Base-by-base conservation (phyloP, 2,888 invertebrate genomes). In the Orchesella flavescens region DNA sequence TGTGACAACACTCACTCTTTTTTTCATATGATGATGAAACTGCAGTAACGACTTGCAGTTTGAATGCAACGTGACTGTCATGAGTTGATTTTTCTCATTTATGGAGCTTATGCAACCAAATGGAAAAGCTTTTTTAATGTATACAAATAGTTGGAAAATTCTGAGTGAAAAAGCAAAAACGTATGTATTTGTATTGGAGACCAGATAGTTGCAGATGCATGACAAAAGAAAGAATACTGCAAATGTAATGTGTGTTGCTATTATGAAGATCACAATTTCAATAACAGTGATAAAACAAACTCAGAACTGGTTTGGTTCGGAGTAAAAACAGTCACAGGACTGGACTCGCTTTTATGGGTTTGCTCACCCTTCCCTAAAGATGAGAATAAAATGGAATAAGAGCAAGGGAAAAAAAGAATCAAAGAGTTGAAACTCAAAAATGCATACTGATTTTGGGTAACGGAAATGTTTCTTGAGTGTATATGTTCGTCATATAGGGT, bases 271-370 rank as follows among this genome's bases (percentile, higher is more conserved):
- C 81, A 71, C 81, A 75, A 71, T 46, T 73, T 57, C 63, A 80
- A 73, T 73, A 72, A 72, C 59, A 61, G 57, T 53, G 49, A 61
- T 76, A 63, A 82, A 82, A 76, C 49, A 57, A 63, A 76, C 65
- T 61, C 44, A 61, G 17, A 82, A 82, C 82, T 82, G 82, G 82
- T 82, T 82, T 82, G 4, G 82, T 82, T 82, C 76, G 4, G 57
- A 59, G 49, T 9, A 63, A 49, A 61, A 65, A 46, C 49, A 43
- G 34, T 34, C n/a, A 73, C 44, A 66, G 80, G 61, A 24, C 66
- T 81, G 43, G 57, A 75, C 69, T 81, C 19, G 80, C 68, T 81
- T 81, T 82, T 75, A 75, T 82, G 75, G 34, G 75, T 69, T 75
- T 74, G 69, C 75, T 82, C 65, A 81, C 74, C 81, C 75, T 74